Percentiles rank a stretch among this genome's conserved stretches.
These are phyloP conservation scores for Trimorus sp. DNA, from an alignment of 2,888 invertebrate genomes.

Conservation along the genomic window DNA sequence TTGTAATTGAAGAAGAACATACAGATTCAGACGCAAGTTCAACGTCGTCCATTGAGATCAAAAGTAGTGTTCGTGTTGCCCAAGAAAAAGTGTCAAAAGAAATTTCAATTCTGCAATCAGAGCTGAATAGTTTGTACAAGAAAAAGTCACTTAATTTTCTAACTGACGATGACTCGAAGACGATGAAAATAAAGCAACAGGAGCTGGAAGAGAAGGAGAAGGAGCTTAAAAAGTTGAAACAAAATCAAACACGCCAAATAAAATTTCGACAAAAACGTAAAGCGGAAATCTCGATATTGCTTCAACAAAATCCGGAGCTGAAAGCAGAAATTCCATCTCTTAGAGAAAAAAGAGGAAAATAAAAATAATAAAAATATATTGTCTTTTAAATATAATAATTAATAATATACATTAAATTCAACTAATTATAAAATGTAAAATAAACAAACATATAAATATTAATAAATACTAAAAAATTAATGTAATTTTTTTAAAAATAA, in stretches of 20 bases:
- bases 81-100: too few species aligned
- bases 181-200: not conserved
- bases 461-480: too few species aligned
- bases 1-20: too few species aligned
- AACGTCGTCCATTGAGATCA: too few species aligned
- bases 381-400: too few species aligned
- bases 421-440: too few species aligned
- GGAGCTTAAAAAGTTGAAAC: not conserved
- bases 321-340: constrained; percentile 12
- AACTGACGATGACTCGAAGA: not conserved
- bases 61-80: too few species aligned
- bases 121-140: not conserved
- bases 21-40: too few species aligned
- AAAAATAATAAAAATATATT: too few species aligned
- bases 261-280: constrained; percentile 24
- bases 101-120: not conserved
- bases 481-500: too few species aligned
- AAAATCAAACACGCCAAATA: constrained; percentile 10
- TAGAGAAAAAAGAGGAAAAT: constrained; percentile 16
- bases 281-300: constrained; percentile 2
- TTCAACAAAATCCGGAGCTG: constrained; percentile 16
- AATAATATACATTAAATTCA: too few species aligned
- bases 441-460: too few species aligned
- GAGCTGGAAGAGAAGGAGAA: constrained; percentile 1
- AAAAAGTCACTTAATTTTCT: not conserved